Conservation (phyloP, 2,113 vertebrate genomes). For the Sebastes fasciatus region DNA sequence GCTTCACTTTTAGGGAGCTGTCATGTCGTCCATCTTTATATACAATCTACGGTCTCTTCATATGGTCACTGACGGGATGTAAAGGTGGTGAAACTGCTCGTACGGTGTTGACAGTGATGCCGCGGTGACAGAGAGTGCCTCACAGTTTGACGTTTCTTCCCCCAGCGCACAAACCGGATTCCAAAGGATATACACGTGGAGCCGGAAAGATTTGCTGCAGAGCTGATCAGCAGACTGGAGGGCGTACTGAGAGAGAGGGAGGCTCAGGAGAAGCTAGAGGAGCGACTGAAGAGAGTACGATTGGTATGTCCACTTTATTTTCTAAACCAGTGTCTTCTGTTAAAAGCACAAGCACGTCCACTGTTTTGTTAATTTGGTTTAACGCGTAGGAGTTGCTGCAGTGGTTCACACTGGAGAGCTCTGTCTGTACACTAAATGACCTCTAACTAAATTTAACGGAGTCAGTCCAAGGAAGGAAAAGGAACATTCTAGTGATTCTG, state of each 20-base stretch:
- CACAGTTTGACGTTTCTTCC: conserved; percentile 28
- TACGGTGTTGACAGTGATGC: conserved; percentile 15
- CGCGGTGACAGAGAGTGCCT: conserved; percentile 12
- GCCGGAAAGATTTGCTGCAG: conserved; percentile 93
- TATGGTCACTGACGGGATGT: conserved; percentile 10
- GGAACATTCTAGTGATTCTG: not conserved
- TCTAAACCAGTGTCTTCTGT: not conserved
- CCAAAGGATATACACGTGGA: conserved; percentile 95
- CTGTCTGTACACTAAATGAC: not conserved
- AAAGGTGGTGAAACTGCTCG: not conserved
- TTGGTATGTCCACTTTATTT: conserved; percentile 80
- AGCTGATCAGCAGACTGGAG: conserved; percentile 93
- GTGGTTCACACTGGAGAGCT: conserved; percentile 3
- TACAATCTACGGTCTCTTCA: not conserved
- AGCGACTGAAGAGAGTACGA: conserved; percentile 90
- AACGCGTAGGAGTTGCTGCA: not conserved
- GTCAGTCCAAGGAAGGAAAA: not conserved
- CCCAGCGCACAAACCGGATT: conserved; percentile 91
- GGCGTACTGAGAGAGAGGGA: conserved; percentile 90
- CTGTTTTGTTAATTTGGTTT: conserved; percentile 5
- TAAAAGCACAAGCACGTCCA: conserved; percentile 20
- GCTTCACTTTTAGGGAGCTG: too few species aligned
- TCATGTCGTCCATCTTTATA: too few species aligned
- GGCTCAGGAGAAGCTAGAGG: conserved; percentile 91
- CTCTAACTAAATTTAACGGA: not conserved